phyloP scores from a whole-genome alignment of 2,113 vertebrate species.

The Brachyhypopomus gauderio region DNA sequence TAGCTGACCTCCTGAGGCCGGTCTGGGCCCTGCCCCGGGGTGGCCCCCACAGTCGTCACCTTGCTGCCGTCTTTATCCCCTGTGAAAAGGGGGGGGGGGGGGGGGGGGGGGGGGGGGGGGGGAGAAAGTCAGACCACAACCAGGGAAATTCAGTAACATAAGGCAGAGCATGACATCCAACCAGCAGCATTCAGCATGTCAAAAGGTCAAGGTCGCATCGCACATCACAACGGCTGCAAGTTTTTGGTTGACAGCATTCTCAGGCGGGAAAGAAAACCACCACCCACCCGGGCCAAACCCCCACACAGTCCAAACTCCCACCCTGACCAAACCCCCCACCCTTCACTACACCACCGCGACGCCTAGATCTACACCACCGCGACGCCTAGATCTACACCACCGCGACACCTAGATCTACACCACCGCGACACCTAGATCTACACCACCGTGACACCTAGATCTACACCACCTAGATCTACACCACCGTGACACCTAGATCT shows the following conservation, averaged over 20 bases:
- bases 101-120: background rate
- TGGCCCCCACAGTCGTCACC: conserved; percentile 88
- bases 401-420: background rate
- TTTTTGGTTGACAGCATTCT: background rate
- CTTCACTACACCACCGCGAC: too few species aligned
- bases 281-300: too few species aligned
- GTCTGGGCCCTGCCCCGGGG: conserved; percentile 87
- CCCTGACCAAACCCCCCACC: too few species aligned
- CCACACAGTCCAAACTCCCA: too few species aligned
- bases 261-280: background rate
- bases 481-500: background rate
- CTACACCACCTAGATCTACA: background rate
- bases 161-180: background rate
- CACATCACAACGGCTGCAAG: background rate
- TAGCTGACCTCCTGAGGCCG: conserved; percentile 90
- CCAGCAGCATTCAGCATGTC: background rate
- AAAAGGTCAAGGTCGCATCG: background rate
- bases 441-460: background rate
- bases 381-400: background rate
- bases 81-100: conserved; percentile 3
- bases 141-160: too few species aligned
- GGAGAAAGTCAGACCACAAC: too few species aligned
- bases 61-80: conserved; percentile 92
- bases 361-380: background rate
- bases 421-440: background rate